Percentiles rank a stretch among this genome's conserved stretches.
Conservation (phyloP, 2,113 vertebrate genomes). For the Hemiscyllium ocellatum region DNA sequence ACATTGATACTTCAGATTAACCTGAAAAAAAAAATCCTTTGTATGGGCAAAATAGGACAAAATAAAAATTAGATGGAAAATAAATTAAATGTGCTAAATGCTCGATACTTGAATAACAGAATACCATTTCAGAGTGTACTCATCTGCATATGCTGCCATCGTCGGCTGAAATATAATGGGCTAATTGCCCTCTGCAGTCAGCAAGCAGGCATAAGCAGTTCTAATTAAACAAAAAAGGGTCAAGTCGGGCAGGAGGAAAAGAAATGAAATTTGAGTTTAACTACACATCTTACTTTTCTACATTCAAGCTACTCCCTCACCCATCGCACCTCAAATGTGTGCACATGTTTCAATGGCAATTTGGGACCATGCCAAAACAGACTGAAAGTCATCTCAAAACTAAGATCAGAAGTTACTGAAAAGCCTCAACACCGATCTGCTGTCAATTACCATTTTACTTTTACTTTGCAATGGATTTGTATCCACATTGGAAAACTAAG, state of each 20-base stretch:
- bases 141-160: neutral
- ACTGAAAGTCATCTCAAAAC: neutral
- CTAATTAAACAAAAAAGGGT: neutral
- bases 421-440: neutral
- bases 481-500: constrained; percentile 3
- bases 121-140: neutral
- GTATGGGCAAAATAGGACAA: neutral
- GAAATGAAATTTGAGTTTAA: neutral
- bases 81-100: neutral
- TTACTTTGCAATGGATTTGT: neutral
- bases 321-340: neutral
- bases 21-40: neutral
- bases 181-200: neutral
- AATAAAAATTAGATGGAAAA: neutral
- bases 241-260: neutral
- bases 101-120: neutral
- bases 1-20: neutral
- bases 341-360: neutral
- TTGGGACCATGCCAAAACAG: neutral
- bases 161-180: neutral
- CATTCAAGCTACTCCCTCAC: neutral
- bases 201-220: neutral
- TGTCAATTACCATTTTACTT: neutral
- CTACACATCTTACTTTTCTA: neutral
- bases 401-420: neutral